These are phyloP conservation scores for Oxyruncus cristatus DNA, from an alignment of 2,113 vertebrate genomes.

Conservation along the genomic window DNA sequence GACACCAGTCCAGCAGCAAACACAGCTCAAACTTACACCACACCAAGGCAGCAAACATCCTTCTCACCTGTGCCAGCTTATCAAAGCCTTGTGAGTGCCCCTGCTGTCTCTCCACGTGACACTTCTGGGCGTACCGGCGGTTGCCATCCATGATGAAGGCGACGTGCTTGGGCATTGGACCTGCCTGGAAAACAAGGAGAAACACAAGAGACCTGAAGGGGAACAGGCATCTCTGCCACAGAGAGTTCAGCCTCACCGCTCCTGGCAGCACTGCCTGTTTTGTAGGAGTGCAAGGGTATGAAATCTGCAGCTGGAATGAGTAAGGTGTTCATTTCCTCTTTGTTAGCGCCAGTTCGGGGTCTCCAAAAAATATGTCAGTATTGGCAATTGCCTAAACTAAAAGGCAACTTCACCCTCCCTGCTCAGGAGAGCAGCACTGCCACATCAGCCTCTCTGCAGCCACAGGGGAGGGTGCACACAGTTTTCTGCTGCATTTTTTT, in stretches of 20 bases:
- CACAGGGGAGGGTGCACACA: rapidly evolving
- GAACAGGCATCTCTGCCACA: rapidly evolving
- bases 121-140: slow-evolving; percentile 91
- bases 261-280: rapidly evolving
- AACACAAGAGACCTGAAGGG: not conserved
- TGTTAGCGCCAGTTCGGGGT: not conserved
- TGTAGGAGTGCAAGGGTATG: rapidly evolving
- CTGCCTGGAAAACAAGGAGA: slow-evolving; percentile 76
- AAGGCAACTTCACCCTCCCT: not conserved
- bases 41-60: not conserved
- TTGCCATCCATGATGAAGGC: slow-evolving; percentile 99
- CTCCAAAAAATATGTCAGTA: not conserved
- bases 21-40: not conserved
- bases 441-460: not conserved
- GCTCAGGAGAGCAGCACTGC: not conserved
- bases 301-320: not conserved
- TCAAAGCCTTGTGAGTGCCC: slow-evolving; percentile 95
- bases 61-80: slow-evolving; percentile 91
- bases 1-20: not conserved
- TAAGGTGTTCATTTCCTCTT: not conserved
- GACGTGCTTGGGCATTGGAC: slow-evolving; percentile 94
- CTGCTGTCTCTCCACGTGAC: slow-evolving; percentile 87
- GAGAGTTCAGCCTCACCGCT: not conserved
- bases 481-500: not conserved
- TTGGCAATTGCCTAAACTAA: rapidly evolving